Conservation (phyloP, 2,888 invertebrate species). For the Seira musarum region DNA sequence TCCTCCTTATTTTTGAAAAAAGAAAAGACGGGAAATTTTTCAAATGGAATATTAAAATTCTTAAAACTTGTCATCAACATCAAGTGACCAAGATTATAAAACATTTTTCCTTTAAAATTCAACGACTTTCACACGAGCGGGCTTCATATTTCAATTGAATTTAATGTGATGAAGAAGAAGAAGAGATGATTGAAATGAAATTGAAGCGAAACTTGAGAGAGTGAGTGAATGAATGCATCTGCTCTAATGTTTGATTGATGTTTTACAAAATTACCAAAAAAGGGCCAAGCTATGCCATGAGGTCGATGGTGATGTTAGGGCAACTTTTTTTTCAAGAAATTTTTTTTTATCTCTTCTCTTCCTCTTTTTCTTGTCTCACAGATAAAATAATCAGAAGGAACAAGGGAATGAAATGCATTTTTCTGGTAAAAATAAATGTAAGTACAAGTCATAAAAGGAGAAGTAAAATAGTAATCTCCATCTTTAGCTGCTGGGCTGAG, state of each 20-base stretch:
- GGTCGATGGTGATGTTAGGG: neutral
- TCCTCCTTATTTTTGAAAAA: neutral
- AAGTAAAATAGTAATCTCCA: neutral
- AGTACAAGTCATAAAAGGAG: constrained; percentile 46
- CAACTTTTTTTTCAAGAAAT: neutral
- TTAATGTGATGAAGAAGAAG: neutral
- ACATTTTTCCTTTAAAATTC: neutral
- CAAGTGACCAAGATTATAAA: too few relatives aligned
- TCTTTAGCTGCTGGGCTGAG: too few relatives aligned
- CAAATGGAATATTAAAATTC: neutral
- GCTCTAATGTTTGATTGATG: neutral
- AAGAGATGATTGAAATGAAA: neutral
- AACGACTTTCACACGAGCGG: neutral
- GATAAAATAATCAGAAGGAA: constrained; percentile 43
- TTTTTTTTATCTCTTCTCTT: neutral
- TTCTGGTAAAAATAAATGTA: constrained; percentile 49
- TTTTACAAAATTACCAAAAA: neutral
- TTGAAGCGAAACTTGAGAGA: too few relatives aligned
- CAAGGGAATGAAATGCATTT: constrained; percentile 53
- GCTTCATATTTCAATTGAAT: neutral
- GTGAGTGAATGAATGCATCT: neutral
- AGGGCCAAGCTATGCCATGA: too few relatives aligned
- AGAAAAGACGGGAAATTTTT: too few relatives aligned
- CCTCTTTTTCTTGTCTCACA: neutral
- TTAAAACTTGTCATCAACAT: neutral